These are phyloP conservation scores for Chiroxiphia lanceolata DNA, from an alignment of 2,797 vertebrate genomes.

Conservation along the genomic window DNA sequence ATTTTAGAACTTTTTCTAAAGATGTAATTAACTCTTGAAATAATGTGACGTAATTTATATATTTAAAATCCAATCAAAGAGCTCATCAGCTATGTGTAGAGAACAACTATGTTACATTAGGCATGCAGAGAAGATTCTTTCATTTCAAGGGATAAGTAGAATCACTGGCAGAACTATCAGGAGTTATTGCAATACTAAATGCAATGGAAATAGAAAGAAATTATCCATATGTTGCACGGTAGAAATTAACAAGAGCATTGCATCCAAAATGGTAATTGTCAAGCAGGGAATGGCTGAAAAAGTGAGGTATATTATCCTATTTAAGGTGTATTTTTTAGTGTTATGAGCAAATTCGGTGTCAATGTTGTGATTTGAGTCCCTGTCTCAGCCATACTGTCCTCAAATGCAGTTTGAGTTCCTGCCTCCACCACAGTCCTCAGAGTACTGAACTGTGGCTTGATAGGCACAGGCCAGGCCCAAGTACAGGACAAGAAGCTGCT, in stretches of 20 bases:
- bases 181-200: conserved; percentile 44
- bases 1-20: neutral
- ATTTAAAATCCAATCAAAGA: neutral
- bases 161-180: conserved; percentile 12
- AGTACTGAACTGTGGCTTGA: neutral
- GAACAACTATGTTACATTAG: neutral
- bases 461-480: neutral
- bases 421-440: neutral
- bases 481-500: neutral
- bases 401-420: neutral
- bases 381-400: neutral
- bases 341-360: conserved; percentile 27
- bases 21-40: conserved; percentile 14
- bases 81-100: neutral
- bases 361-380: neutral
- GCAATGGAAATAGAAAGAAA: conserved; percentile 46
- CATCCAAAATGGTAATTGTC: conserved; percentile 35
- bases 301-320: conserved; percentile 12
- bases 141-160: conserved; percentile 20
- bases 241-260: conserved; percentile 37
- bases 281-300: conserved; percentile 19
- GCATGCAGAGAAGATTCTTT: neutral
- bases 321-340: conserved; percentile 42
- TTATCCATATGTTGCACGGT: conserved; percentile 49
- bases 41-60: neutral